Conservation (phyloP, 64 coral and sea anemone species). For the Stylophora pistillata region DNA sequence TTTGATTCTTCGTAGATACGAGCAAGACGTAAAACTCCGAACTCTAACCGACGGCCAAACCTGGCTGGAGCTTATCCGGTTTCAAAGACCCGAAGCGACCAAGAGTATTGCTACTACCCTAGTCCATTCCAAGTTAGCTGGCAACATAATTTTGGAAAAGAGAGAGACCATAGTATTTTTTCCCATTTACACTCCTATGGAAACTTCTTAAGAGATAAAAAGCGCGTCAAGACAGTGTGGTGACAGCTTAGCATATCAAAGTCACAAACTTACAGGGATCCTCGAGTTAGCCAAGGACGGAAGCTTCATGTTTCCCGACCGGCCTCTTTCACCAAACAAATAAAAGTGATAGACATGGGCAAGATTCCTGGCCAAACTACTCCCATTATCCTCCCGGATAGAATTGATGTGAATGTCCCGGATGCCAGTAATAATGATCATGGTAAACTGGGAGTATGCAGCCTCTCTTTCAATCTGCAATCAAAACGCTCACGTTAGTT, state of each 20-base stretch:
- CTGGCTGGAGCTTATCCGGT: too few relatives aligned
- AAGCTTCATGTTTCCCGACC: conserved; percentile 77
- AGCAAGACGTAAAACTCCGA: too few relatives aligned
- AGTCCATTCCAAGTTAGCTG: too few relatives aligned
- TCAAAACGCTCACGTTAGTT: neutral
- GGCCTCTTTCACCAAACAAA: conserved; percentile 74
- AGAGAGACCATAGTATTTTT: too few relatives aligned
- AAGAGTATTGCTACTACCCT: too few relatives aligned
- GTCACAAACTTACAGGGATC: conserved; percentile 42
- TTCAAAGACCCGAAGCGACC: too few relatives aligned
- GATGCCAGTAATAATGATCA: conserved; percentile 76
- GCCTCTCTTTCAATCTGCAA: conserved; percentile 59
- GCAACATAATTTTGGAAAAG: too few relatives aligned
- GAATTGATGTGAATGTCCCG: conserved; percentile 66
- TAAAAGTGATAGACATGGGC: conserved; percentile 90
- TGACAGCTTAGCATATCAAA: too few relatives aligned
- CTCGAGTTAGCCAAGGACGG: conserved; percentile 43
- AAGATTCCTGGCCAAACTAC: conserved; percentile 42
- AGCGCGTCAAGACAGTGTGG: too few relatives aligned
- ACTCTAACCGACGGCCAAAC: too few relatives aligned
- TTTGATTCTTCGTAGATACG: too few relatives aligned
- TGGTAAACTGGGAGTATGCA: conserved; percentile 64
- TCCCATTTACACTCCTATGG: too few relatives aligned
- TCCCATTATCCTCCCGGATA: conserved; percentile 47
- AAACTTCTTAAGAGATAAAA: neutral